phyloP scores from a whole-genome alignment of 2,888 invertebrate species.

The Diaprepes abbreviatus region DNA sequence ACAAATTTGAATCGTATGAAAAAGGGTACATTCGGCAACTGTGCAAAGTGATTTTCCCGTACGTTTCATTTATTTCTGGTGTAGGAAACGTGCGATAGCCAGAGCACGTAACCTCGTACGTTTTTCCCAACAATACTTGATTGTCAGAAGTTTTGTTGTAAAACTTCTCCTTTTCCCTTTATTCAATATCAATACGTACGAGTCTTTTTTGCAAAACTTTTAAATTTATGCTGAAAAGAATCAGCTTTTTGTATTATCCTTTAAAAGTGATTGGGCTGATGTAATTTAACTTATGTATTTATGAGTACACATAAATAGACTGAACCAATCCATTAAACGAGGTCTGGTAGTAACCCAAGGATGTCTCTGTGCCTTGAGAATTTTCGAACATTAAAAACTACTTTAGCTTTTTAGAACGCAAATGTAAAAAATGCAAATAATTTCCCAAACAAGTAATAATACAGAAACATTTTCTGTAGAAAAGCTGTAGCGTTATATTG shows the following conservation, averaged over 20 bases:
- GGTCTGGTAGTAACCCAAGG: no score
- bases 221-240: background rate
- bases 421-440: no score
- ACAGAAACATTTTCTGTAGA: no score
- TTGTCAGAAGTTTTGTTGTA: constrained; percentile 28
- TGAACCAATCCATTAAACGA: no score
- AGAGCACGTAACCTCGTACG: constrained; percentile 20
- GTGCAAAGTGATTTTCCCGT: constrained; percentile 16
- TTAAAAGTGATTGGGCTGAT: no score
- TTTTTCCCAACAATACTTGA: constrained; percentile 23
- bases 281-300: no score
- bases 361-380: no score
- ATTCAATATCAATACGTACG: constrained; percentile 20
- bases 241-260: background rate
- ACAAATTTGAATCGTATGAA: background rate
- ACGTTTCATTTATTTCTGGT: constrained; percentile 4
- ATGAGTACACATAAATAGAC: no score
- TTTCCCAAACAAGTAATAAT: no score
- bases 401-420: no score
- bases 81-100: constrained; percentile 18
- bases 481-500: no score
- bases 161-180: constrained; percentile 20
- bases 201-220: constrained; percentile 8
- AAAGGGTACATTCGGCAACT: background rate
- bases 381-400: no score